A percentile compares a stretch with the other conserved stretches of the same genome.
Evolutionary conservation across 2,797 vertebrate species (phyloP).

Genomic region (Philypnodon macrostomus): DNA sequence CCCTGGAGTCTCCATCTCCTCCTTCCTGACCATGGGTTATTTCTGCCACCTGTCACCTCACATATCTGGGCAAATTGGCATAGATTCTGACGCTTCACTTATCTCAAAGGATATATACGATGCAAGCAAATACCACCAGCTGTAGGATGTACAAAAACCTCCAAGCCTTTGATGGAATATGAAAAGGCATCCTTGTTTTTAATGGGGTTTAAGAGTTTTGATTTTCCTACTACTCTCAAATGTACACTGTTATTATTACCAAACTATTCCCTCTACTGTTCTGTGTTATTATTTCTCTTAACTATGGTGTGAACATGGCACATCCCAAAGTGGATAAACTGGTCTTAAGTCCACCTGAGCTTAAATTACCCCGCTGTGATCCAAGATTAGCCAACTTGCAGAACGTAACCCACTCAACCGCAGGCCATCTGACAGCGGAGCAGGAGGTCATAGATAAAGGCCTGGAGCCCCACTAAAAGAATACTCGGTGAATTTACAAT

Average conservation of each 20-base stretch:
- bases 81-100: too few species aligned
- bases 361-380: conserved; percentile 49
- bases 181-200: too few species aligned
- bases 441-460: conserved; percentile 32
- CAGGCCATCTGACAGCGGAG: conserved; percentile 23
- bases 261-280: conserved; percentile 7
- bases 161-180: too few species aligned
- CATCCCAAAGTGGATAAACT: conserved; percentile 53
- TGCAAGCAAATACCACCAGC: too few species aligned
- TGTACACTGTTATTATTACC: background rate
- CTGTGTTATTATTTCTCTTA: conserved; percentile 20
- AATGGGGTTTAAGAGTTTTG: too few species aligned
- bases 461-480: conserved; percentile 21
- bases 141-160: too few species aligned
- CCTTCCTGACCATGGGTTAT: too few species aligned
- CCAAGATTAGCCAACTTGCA: conserved; percentile 59
- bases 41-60: too few species aligned
- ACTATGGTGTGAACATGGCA: conserved; percentile 43
- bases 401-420: conserved; percentile 55
- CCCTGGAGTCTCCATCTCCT: too few species aligned
- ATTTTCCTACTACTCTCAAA: too few species aligned
- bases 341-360: conserved; percentile 34
- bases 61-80: too few species aligned
- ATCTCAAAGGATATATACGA: too few species aligned
- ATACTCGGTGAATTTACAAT: conserved; percentile 32